Base-by-base conservation (phyloP, 2,113 vertebrate species). In the Heterotilapia buettikoferi region DNA sequence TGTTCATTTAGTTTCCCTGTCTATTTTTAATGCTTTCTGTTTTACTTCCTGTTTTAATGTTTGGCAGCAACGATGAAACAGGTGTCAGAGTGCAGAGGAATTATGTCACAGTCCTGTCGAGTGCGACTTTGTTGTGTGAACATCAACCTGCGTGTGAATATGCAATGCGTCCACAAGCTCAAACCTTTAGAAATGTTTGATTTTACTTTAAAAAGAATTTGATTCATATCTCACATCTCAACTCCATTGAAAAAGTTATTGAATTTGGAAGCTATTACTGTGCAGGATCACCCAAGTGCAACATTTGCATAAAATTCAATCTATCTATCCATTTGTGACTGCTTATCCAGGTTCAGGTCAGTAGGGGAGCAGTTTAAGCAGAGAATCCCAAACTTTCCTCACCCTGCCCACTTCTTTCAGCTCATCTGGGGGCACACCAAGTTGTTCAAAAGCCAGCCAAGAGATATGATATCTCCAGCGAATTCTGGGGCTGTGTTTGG, bases 11-110 rank as follows among this genome's bases (percentile, higher is more conserved):
- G 29, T 84, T 53, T 53, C 29, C 47, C 5, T n/a, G 12, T 10
- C 12, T 29, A 19, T 8, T 43, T 63, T 63, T 85, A 38, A 24
- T 56, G 21, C 80, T 52, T 84, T 68, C 63, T 0, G n/a, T 68
- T 68, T 40, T 14, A 68, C 61, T 56, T 21, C 61, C 54, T 18
- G 40, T 38, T 53, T 76, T 36, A 85, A 59, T 82, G 73, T 93
- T 50, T 78, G 71, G 71, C 71, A 50, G 71, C 82, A 53, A 76
- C 7, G 53, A 90, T 84, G 87, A 86, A 93, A 96, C 94, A 96
- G 95, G 97, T 97, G 97, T 97, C 92, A 91, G 38, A 71, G 59
- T 84, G 89, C 84, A 92, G 95, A 80, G 88, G 88, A 92, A 96
- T 91, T 94, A 96, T 93, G 90, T 94, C 47, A 9, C 26, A 2